These are phyloP conservation scores for Serrognathus titanus DNA, from an alignment of 2,888 invertebrate genomes.

Conservation along the genomic window DNA sequence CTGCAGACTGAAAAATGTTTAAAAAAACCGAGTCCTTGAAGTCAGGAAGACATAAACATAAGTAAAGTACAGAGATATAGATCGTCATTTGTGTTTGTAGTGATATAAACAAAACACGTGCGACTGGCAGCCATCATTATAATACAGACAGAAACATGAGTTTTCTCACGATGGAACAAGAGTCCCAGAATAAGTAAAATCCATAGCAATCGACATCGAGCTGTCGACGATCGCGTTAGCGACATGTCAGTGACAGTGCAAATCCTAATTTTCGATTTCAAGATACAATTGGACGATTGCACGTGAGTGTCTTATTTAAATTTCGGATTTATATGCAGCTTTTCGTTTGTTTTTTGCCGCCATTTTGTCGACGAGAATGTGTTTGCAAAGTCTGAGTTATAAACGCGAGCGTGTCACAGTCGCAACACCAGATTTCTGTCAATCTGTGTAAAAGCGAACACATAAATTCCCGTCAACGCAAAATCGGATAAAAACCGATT, in stretches of 20 bases:
- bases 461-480: slow-evolving; percentile 45
- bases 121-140: slow-evolving; percentile 36
- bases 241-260: slow-evolving; percentile 19
- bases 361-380: slow-evolving; percentile 43
- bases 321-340: slow-evolving; percentile 35
- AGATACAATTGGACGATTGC: slow-evolving; percentile 38
- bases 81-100: slow-evolving; percentile 1
- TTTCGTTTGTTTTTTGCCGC: slow-evolving; percentile 38
- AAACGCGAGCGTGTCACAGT: slow-evolving; percentile 41
- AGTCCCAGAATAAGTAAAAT: slow-evolving; percentile 30
- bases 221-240: slow-evolving; percentile 23
- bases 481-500: slow-evolving; percentile 48
- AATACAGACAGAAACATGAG: slow-evolving; percentile 39
- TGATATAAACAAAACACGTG: slow-evolving; percentile 31
- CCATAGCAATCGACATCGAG: slow-evolving; percentile 24
- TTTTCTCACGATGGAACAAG: slow-evolving; percentile 40
- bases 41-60: not conserved
- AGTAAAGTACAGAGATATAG: not conserved
- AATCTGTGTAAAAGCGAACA: slow-evolving; percentile 37
- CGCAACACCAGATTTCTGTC: slow-evolving; percentile 45
- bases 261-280: slow-evolving; percentile 16
- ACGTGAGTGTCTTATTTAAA: slow-evolving; percentile 41
- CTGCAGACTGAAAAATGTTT: not conserved
- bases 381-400: slow-evolving; percentile 38
- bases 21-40: not conserved